Percentiles rank a stretch among this genome's conserved stretches.
Evolutionary conservation across 1,140 invertebrate species (phyloP).

Genomic region (Drosophila chauvacae): DNA sequence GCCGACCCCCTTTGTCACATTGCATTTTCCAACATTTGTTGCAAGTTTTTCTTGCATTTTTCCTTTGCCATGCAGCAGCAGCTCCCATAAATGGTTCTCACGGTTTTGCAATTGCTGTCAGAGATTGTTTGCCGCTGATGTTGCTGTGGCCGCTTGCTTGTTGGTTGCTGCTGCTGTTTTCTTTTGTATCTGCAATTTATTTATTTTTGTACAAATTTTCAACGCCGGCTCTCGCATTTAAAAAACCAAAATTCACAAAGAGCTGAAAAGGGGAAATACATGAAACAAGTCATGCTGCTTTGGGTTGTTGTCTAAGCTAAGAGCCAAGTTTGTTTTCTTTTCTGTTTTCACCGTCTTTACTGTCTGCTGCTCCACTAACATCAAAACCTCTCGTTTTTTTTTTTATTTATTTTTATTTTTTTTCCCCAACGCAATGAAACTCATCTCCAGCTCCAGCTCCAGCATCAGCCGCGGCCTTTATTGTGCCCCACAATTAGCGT

Average conservation of each 20-base stretch:
- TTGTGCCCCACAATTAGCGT: slow-evolving; percentile 54
- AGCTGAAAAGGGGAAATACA: slow-evolving; percentile 29
- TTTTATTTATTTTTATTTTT: neutral
- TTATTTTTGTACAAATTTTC: slow-evolving; percentile 59
- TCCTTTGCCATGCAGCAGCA: slow-evolving; percentile 53
- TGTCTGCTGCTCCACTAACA: slow-evolving; percentile 55
- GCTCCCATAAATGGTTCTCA: slow-evolving; percentile 78
- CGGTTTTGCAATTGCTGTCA: slow-evolving; percentile 70
- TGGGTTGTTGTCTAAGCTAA: slow-evolving; percentile 31
- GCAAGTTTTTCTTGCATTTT: slow-evolving; percentile 77
- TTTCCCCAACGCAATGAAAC: slow-evolving; percentile 10
- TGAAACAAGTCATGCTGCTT: slow-evolving; percentile 31
- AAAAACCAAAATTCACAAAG: slow-evolving; percentile 41
- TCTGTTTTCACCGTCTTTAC: slow-evolving; percentile 38
- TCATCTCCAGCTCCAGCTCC: neutral
- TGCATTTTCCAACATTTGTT: slow-evolving; percentile 76
- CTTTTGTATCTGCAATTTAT: slow-evolving; percentile 44
- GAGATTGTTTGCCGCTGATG: slow-evolving; percentile 44
- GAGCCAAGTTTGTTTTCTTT: slow-evolving; percentile 31
- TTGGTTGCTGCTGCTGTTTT: slow-evolving; percentile 32
- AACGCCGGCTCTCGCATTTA: slow-evolving; percentile 40
- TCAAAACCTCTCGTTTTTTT: slow-evolving; percentile 30
- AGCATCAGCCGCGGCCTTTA: slow-evolving; percentile 2
- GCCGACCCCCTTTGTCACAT: slow-evolving; percentile 49
- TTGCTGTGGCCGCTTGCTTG: slow-evolving; percentile 14